A percentile compares a stretch with the other conserved stretches of the same genome.
These are phyloP conservation scores for Cynodonichthys magdalenae DNA, from an alignment of 2,797 vertebrate species.

Conservation along the genomic window DNA sequence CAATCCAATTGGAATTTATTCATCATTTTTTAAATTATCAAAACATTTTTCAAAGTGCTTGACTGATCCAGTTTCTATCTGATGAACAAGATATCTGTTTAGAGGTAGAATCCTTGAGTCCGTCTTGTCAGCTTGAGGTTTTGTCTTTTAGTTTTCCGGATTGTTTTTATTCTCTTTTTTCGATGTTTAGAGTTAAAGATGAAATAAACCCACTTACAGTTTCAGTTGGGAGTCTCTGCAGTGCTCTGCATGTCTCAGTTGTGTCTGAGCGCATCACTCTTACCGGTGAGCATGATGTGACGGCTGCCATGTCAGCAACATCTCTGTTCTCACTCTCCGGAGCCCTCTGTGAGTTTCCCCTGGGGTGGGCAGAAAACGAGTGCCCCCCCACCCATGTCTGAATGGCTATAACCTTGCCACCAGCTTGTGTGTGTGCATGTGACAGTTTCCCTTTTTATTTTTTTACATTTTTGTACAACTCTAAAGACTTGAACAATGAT, in stretches of 20 bases:
- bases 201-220: slow-evolving; percentile 39
- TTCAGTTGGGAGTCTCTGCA: slow-evolving; percentile 55
- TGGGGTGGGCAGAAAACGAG: slow-evolving; percentile 82
- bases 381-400: slow-evolving; percentile 69
- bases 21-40: too few species aligned
- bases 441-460: slow-evolving; percentile 2
- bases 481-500: slow-evolving; percentile 83
- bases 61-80: too few species aligned
- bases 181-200: slow-evolving; percentile 28
- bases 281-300: slow-evolving; percentile 77
- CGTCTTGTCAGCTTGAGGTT: background rate
- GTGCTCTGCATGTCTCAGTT: slow-evolving; percentile 63
- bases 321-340: slow-evolving; percentile 71
- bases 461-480: slow-evolving; percentile 56
- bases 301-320: slow-evolving; percentile 82
- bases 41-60: too few species aligned
- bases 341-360: slow-evolving; percentile 80
- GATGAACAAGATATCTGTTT: too few species aligned
- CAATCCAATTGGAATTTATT: too few species aligned
- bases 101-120: too few species aligned
- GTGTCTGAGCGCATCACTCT: slow-evolving; percentile 81
- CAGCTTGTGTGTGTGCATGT: slow-evolving; percentile 70
- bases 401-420: slow-evolving; percentile 86
- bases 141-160: background rate
- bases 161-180: slow-evolving; percentile 19